These are phyloP conservation scores for Galemys pyrenaicus DNA, from an alignment of 2,113 vertebrate genomes.

Conservation along the genomic window DNA sequence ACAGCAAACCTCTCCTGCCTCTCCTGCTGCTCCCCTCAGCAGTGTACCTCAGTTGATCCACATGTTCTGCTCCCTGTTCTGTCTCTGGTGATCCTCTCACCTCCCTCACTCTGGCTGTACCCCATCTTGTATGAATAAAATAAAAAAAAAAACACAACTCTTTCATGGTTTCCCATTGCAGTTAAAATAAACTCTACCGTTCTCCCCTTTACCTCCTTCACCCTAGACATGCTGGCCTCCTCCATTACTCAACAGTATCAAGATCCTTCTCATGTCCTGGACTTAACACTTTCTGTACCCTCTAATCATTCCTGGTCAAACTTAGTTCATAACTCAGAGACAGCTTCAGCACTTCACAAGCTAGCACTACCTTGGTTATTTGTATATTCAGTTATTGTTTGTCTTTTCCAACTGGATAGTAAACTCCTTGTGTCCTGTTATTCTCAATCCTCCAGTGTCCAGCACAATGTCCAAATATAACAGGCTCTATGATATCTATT, in stretches of 20 bases:
- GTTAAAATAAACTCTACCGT: neutral
- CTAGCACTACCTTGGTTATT: neutral
- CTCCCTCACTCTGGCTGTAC: too few species aligned
- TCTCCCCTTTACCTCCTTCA: neutral
- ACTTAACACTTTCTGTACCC: neutral
- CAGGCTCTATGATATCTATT: neutral
- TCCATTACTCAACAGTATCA: constrained; percentile 14
- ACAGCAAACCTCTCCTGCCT: too few species aligned
- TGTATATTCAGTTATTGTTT: neutral
- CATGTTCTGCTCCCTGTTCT: too few species aligned
- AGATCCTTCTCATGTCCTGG: neutral
- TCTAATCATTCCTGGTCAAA: neutral
- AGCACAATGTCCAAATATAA: neutral
- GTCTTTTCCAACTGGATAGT: neutral
- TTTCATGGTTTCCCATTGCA: neutral
- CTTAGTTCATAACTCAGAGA: constrained; percentile 34
- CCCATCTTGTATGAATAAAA: too few species aligned
- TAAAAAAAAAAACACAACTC: neutral
- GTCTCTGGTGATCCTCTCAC: too few species aligned
- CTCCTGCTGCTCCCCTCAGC: too few species aligned
- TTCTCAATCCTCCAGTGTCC: neutral
- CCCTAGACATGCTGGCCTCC: neutral
- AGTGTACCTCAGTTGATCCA: too few species aligned
- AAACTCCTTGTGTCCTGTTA: neutral
- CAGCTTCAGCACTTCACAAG: neutral